Conservation (phyloP, 2,888 invertebrate species). For the Oscheius sp. region DNA sequence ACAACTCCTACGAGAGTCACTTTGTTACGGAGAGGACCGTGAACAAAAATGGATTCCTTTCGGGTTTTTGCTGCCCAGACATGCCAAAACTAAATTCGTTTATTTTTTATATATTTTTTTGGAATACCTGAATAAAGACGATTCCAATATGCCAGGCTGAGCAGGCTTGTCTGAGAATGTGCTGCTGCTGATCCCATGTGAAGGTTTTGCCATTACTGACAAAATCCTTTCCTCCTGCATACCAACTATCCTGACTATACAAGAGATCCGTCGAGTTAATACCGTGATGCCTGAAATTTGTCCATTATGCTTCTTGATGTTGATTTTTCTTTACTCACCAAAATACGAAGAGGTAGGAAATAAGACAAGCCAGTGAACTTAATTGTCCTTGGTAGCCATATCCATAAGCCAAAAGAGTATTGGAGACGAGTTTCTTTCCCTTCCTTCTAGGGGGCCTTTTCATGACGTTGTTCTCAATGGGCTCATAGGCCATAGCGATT, state of each 20-base stretch:
- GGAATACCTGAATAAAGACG: slow-evolving; percentile 38
- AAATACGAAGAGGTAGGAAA: slow-evolving; percentile 40
- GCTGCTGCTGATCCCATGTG: slow-evolving; percentile 33
- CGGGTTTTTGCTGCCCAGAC: slow-evolving; percentile 42
- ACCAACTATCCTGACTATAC: slow-evolving; percentile 37
- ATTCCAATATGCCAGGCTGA: slow-evolving; percentile 55
- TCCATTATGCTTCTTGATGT: neutral
- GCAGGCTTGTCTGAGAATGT: slow-evolving; percentile 44
- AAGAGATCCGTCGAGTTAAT: slow-evolving; percentile 38
- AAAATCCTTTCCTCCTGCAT: slow-evolving; percentile 33
- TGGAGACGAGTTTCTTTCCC: slow-evolving; percentile 36
- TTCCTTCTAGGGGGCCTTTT: slow-evolving; percentile 38
- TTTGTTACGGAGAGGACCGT: slow-evolving; percentile 45
- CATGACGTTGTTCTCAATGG: slow-evolving; percentile 45
- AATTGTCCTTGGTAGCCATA: slow-evolving; percentile 32
- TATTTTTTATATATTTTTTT: neutral
- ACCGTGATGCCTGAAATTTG: slow-evolving; percentile 22
- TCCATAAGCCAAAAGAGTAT: slow-evolving; percentile 37
- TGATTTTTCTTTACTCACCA: slow-evolving; percentile 30
- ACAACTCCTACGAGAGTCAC: slow-evolving; percentile 28
- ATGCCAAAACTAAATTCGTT: slow-evolving; percentile 41
- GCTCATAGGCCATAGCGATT: slow-evolving; percentile 39
- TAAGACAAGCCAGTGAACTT: slow-evolving; percentile 42
- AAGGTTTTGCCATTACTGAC: slow-evolving; percentile 33
- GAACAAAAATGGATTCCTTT: slow-evolving; percentile 38